These are phyloP conservation scores for Malaclemys terrapin DNA, from an alignment of 2,113 vertebrate species.

Conservation along the genomic window DNA sequence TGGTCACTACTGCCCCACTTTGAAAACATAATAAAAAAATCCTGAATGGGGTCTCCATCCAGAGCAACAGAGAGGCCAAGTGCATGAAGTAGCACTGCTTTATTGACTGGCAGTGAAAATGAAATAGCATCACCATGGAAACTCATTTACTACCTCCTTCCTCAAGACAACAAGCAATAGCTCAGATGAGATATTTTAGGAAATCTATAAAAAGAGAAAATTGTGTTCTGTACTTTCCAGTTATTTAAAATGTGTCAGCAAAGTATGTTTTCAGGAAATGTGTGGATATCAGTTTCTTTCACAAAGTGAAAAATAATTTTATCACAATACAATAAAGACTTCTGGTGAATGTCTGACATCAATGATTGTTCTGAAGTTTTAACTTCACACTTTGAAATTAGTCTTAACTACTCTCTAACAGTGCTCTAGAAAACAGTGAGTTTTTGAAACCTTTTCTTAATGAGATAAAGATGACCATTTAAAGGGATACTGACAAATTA, in stretches of 20 bases:
- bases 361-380: neutral
- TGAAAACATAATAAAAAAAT: slow-evolving; percentile 50
- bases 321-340: neutral
- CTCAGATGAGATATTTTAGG: slow-evolving; percentile 69
- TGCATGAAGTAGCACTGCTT: neutral
- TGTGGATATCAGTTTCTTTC: neutral
- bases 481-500: slow-evolving; percentile 1
- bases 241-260: slow-evolving; percentile 47
- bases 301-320: neutral
- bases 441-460: neutral
- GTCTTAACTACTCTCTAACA: neutral
- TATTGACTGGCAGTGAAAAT: slow-evolving; percentile 65
- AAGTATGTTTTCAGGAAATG: neutral
- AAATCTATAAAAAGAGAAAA: slow-evolving; percentile 39
- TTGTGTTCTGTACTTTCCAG: slow-evolving; percentile 11
- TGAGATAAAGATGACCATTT: neutral
- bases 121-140: slow-evolving; percentile 49
- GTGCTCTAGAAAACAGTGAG: neutral
- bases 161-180: slow-evolving; percentile 51
- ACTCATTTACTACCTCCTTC: slow-evolving; percentile 49
- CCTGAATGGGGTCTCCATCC: slow-evolving; percentile 54
- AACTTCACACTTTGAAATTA: slow-evolving; percentile 27
- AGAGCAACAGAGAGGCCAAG: slow-evolving; percentile 69
- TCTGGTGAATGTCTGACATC: fast-evolving
- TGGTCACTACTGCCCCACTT: slow-evolving; percentile 51